These are phyloP conservation scores for Teleopsis dalmanni DNA, from an alignment of 1,140 invertebrate species.

Conservation along the genomic window DNA sequence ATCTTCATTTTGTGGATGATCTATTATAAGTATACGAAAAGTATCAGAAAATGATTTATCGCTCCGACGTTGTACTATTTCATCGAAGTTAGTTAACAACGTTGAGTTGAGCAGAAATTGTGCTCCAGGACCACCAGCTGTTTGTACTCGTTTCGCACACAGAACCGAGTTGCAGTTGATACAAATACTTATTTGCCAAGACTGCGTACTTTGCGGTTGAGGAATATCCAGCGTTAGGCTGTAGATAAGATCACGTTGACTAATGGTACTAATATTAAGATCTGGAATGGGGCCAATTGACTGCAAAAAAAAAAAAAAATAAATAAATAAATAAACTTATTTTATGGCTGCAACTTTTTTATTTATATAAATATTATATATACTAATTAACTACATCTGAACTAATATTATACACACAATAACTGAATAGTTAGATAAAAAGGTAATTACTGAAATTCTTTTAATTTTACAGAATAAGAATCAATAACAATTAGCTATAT, in stretches of 20 bases:
- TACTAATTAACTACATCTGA: neutral
- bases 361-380: neutral
- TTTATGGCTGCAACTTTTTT: neutral
- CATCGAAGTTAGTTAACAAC: slow-evolving; percentile 28
- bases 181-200: slow-evolving; percentile 30
- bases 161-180: slow-evolving; percentile 32
- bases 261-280: slow-evolving; percentile 23
- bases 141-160: slow-evolving; percentile 22
- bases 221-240: slow-evolving; percentile 21
- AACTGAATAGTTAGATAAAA: neutral
- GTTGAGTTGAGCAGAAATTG: slow-evolving; percentile 28
- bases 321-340: neutral
- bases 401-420: neutral
- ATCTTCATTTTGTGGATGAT: slow-evolving; percentile 14
- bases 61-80: slow-evolving; percentile 19
- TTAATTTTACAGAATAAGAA: neutral
- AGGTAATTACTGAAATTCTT: neutral
- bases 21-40: slow-evolving; percentile 30
- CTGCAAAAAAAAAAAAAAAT: slow-evolving; percentile 16
- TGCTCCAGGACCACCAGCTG: neutral
- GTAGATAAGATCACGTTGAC: slow-evolving; percentile 22
- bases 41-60: slow-evolving; percentile 31
- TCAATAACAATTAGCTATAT: too few relatives aligned
- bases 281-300: slow-evolving; percentile 33
- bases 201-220: slow-evolving; percentile 7